These are phyloP conservation scores for Sminthurides bifidus DNA, from an alignment of 1,140 invertebrate species.

Conservation along the genomic window DNA sequence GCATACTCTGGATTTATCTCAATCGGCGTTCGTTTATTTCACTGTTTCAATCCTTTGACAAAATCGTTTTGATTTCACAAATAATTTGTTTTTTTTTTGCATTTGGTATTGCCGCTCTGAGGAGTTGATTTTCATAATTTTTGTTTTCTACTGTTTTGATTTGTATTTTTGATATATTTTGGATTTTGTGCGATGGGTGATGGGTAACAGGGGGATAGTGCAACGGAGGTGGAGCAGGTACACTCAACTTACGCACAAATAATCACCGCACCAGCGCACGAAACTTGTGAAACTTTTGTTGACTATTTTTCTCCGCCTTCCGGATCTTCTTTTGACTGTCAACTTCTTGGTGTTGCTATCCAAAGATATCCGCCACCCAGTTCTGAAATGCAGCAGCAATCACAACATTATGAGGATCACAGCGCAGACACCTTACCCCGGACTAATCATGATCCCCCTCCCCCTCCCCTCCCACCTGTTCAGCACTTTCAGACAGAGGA, in stretches of 20 bases:
- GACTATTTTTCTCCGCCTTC: too few relatives aligned
- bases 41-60: too few relatives aligned
- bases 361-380: slow-evolving; percentile 15
- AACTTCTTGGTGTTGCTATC: slow-evolving; percentile 6
- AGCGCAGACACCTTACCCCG: neutral
- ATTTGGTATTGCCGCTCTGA: neutral
- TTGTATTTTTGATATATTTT: slow-evolving; percentile 9
- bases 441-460: slow-evolving; percentile 7
- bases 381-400: neutral
- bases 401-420: slow-evolving; percentile 1
- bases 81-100: neutral
- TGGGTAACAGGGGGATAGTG: slow-evolving; percentile 16
- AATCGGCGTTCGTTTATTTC: too few relatives aligned
- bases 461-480: too few relatives aligned
- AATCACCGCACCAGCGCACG: slow-evolving; percentile 6
- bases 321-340: slow-evolving; percentile 1
- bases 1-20: too few relatives aligned
- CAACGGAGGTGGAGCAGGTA: slow-evolving; percentile 26
- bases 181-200: slow-evolving; percentile 2
- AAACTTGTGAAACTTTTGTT: too few relatives aligned
- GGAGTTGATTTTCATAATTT: neutral
- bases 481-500: too few relatives aligned
- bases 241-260: slow-evolving; percentile 11
- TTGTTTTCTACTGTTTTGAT: neutral
- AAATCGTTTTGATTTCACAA: neutral